A percentile compares a stretch with the other conserved stretches of the same genome.
These are phyloP conservation scores for Chrysaora quinquecirrha DNA, from an alignment of 30 jellyfish, hydroid and myxozoan genomes.

Conservation along the genomic window DNA sequence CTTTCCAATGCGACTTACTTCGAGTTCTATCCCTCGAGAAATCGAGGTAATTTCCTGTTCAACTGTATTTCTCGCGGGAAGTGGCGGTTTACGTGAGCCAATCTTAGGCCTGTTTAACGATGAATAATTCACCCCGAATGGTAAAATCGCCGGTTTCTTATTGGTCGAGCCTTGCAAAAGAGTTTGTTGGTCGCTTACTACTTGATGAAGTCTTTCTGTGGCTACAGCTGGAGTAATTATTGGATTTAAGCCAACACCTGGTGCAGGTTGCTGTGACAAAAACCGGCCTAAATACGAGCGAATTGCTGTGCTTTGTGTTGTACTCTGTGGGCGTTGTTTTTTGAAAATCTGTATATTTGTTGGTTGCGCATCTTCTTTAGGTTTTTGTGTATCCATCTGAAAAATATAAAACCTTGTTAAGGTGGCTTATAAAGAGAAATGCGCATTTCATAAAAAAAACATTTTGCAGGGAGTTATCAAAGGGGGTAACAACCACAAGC, in stretches of 20 bases:
- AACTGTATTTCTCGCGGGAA: slow-evolving; percentile 17
- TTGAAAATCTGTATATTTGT: not conserved
- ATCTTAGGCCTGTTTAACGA: slow-evolving; percentile 57
- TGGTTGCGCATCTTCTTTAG: slow-evolving; percentile 7
- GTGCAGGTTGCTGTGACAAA: slow-evolving; percentile 37
- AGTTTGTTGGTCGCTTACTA: not conserved
- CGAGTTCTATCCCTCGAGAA: slow-evolving; percentile 39
- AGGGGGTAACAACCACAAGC: too few species aligned
- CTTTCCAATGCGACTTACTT: slow-evolving; percentile 3
- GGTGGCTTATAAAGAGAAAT: too few species aligned
- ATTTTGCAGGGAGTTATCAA: too few species aligned
- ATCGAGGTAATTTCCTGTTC: slow-evolving; percentile 57
- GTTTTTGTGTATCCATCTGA: slow-evolving; percentile 25
- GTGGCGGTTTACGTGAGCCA: slow-evolving; percentile 30
- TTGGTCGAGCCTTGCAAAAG: not conserved
- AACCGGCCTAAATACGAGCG: slow-evolving; percentile 68
- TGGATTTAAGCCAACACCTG: slow-evolving; percentile 49
- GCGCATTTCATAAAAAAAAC: too few species aligned
- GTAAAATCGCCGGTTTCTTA: slow-evolving; percentile 25
- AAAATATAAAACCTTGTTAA: too few species aligned
- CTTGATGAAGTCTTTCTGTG: slow-evolving; percentile 17
- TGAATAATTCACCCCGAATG: slow-evolving; percentile 41
- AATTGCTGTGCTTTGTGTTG: slow-evolving; percentile 33
- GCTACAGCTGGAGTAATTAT: slow-evolving; percentile 56
- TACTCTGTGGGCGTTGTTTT: slow-evolving; percentile 44